These are phyloP conservation scores for Centroberyx gerrardi DNA, from an alignment of 2,797 vertebrate species.

Conservation along the genomic window DNA sequence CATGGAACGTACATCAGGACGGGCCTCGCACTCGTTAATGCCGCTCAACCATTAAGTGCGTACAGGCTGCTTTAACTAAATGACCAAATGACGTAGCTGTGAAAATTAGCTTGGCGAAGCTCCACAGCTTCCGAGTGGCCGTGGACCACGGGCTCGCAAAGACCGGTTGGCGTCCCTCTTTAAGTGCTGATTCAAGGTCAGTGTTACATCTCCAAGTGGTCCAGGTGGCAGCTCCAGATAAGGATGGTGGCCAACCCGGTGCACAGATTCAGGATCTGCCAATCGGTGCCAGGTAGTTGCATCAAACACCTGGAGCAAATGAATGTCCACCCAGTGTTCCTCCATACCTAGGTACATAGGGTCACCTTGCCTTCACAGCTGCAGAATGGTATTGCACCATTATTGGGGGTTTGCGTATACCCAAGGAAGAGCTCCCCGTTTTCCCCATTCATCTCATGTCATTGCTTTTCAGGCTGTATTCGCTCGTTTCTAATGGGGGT, in stretches of 20 bases:
- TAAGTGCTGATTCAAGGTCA: constrained; percentile 80
- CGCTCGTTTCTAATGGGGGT: constrained; percentile 14
- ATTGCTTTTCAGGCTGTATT: constrained; percentile 30
- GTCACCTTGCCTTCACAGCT: constrained; percentile 79
- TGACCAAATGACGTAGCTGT: constrained; percentile 65
- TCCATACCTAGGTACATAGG: constrained; percentile 49
- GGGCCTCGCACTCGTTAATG: constrained; percentile 45
- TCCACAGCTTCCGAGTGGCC: constrained; percentile 6
- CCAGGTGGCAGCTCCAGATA: constrained; percentile 54
- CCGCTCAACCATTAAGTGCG: constrained; percentile 37
- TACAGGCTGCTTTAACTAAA: constrained; percentile 36
- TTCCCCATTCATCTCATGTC: constrained; percentile 36
- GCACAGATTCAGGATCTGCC: constrained; percentile 31
- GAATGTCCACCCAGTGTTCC: constrained; percentile 16
- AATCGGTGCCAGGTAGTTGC: constrained; percentile 29
- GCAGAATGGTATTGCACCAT: constrained; percentile 73
- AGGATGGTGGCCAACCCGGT: constrained; percentile 32
- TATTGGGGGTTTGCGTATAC: constrained; percentile 48
- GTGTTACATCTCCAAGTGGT: constrained; percentile 70
- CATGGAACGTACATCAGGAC: constrained; percentile 39
- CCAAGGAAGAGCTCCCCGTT: constrained; percentile 28
- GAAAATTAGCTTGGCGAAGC: constrained; percentile 54
- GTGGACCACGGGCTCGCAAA: constrained; percentile 56
- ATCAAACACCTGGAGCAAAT: constrained; percentile 37
- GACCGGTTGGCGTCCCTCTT: constrained; percentile 47